phyloP scores from a whole-genome alignment of 1,140 invertebrate genomes.

The Acyrthosiphon pisum region DNA sequence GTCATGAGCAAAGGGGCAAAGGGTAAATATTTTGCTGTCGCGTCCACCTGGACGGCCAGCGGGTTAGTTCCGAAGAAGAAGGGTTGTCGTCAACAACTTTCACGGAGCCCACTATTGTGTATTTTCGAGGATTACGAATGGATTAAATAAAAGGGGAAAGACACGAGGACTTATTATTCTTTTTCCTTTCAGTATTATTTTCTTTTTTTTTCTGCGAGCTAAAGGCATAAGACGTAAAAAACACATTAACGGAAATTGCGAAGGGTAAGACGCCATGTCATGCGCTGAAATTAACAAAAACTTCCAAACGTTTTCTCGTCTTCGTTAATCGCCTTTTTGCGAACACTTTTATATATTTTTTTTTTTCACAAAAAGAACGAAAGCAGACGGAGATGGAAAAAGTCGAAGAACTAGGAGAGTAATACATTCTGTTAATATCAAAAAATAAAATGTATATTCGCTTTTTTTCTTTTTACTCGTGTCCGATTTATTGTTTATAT shows the following conservation, averaged over 20 bases:
- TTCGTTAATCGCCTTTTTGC: slow-evolving; percentile 1
- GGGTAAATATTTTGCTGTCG: neutral
- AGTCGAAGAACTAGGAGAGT: neutral
- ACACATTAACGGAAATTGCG: slow-evolving; percentile 45
- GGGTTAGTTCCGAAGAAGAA: slow-evolving; percentile 33
- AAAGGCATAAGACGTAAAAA: slow-evolving; percentile 37
- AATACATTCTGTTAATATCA: neutral
- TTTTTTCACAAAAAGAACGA: no score
- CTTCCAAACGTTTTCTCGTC: neutral
- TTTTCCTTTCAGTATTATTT: slow-evolving; percentile 28
- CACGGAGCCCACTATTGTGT: slow-evolving; percentile 16
- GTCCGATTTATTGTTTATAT: slow-evolving; percentile 41
- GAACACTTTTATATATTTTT: neutral
- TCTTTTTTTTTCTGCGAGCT: neutral
- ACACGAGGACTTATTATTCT: slow-evolving; percentile 38
- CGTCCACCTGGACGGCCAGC: slow-evolving; percentile 46
- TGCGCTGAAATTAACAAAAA: slow-evolving; percentile 18
- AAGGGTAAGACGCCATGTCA: neutral
- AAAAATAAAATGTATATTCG: neutral
- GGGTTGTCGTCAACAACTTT: slow-evolving; percentile 38
- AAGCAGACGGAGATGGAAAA: neutral
- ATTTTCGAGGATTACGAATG: slow-evolving; percentile 47
- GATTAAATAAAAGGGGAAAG: slow-evolving; percentile 29
- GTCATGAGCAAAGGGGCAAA: neutral
- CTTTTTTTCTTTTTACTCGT: slow-evolving; percentile 5